phyloP scores from a whole-genome alignment of 2,888 invertebrate species.

The Acanthacorydalis orientalis region DNA sequence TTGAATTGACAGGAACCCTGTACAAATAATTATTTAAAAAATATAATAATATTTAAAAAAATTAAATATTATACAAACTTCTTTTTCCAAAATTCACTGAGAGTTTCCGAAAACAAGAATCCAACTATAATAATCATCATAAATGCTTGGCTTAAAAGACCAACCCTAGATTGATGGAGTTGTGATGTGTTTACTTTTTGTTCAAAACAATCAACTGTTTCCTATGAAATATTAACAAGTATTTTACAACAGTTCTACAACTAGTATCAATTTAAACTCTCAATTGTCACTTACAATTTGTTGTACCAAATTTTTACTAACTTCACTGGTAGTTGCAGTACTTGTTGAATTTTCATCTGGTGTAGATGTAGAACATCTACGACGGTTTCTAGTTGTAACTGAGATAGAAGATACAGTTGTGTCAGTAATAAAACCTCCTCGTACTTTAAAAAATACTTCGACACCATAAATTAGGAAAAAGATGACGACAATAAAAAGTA shows the following conservation, averaged over 20 bases:
- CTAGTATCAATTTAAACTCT: too few species aligned
- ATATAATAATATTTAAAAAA: neutral
- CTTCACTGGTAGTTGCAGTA: neutral
- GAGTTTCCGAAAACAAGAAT: conserved; percentile 78
- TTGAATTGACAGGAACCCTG: conserved; percentile 73
- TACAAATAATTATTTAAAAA: conserved; percentile 6
- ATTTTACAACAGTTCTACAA: too few species aligned
- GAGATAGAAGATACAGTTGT: conserved; percentile 46
- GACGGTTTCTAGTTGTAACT: conserved; percentile 3
- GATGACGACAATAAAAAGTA: conserved; percentile 75
- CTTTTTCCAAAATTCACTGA: conserved; percentile 85
- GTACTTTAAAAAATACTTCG: conserved; percentile 86
- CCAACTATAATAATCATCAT: conserved; percentile 81
- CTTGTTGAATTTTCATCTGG: conserved; percentile 3
- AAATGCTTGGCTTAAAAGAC: conserved; percentile 74
- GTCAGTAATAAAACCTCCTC: conserved; percentile 70
- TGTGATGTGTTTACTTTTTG: conserved; percentile 62
- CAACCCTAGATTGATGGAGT: conserved; percentile 77
- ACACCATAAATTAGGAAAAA: conserved; percentile 90
- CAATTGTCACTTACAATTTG: neutral
- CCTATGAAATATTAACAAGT: neutral
- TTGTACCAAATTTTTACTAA: neutral
- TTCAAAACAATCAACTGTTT: conserved; percentile 14
- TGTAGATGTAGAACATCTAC: conserved; percentile 13
- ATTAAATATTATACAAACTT: conserved; percentile 40